Conservation (phyloP, 2,113 vertebrate species). For the Ginglymostoma cirratum region DNA sequence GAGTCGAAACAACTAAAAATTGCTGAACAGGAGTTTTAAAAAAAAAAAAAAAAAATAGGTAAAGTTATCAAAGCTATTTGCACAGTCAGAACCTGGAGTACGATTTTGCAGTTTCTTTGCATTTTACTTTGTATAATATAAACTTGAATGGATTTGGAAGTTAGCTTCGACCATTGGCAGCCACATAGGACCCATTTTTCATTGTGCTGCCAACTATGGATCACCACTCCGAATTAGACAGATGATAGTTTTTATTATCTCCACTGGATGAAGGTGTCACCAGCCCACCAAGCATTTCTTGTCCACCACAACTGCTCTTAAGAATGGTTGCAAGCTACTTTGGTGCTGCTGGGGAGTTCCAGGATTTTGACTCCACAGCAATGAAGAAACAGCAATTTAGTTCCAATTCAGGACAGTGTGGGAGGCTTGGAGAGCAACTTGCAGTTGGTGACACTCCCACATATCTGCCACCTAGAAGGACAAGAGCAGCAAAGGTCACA, state of each 20-base stretch:
- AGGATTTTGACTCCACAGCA: not conserved
- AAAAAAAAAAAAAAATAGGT: not conserved
- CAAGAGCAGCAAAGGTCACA: not conserved
- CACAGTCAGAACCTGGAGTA: not conserved
- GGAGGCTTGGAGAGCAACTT: too few relatives aligned
- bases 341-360: not conserved
- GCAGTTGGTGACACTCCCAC: too few relatives aligned
- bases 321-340: not conserved
- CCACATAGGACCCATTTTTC: not conserved
- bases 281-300: not conserved
- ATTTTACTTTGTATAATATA: not conserved
- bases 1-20: not conserved
- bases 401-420: not conserved
- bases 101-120: not conserved
- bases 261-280: not conserved
- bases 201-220: not conserved
- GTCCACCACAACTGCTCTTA: not conserved
- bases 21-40: not conserved
- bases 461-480: not conserved
- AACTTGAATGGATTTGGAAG: not conserved
- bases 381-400: not conserved
- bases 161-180: not conserved
- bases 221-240: not conserved
- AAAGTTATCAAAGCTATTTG: not conserved
- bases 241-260: not conserved